Evolutionary conservation across 2,888 invertebrate species (phyloP), one percentile per base, ranked within the genome.

Genomic region (Noctua janthe): DNA sequence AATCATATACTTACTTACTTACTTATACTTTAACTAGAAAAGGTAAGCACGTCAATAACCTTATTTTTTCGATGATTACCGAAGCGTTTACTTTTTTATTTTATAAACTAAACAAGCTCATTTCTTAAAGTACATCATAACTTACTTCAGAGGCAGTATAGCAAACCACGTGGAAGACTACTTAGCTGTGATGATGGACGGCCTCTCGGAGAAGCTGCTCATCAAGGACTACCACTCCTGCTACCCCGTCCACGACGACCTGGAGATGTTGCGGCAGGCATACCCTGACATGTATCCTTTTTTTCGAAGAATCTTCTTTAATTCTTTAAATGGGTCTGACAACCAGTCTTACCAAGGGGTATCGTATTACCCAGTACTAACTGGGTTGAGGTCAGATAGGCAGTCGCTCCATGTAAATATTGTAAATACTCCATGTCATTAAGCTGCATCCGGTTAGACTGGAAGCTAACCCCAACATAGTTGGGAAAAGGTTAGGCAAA

Each of bases 231-330:
- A 98, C 94, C 97, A 98, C 92, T 93, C 96, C 0, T 95, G 97
- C 81, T 98, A 97, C 94, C 98, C 98, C 0, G 95, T 98, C 17
- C 97, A 97, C 73, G 95, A 97, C n/a, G 98, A 98, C 91, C 91
- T 98, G n/a, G 97, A 98, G 67, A 93, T 97, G 89, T 91, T 98
- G 64, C 94, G 97, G 10, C 97, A 97, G 86, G 97, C 97, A 0
- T 98, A 97, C 88, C 97, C 98, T 23, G 97, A 98, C 67, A 96
- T 98, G 98, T 98, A 97, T 98, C 98, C 97, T 97, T 97, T 96
- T 78, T 43, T 49, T 23, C 39, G 15, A 29, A 17, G 11, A 67
- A 54, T 56, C 49, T 43, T 80, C 56, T 43, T 49, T 6, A 15
- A 29, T 29, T 29, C 29, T 29, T 29, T 29, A 29, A 66, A 10